Evolutionary conservation across 2,113 vertebrate species (phyloP).

Genomic region (Paradoxurus hermaphroditus): DNA sequence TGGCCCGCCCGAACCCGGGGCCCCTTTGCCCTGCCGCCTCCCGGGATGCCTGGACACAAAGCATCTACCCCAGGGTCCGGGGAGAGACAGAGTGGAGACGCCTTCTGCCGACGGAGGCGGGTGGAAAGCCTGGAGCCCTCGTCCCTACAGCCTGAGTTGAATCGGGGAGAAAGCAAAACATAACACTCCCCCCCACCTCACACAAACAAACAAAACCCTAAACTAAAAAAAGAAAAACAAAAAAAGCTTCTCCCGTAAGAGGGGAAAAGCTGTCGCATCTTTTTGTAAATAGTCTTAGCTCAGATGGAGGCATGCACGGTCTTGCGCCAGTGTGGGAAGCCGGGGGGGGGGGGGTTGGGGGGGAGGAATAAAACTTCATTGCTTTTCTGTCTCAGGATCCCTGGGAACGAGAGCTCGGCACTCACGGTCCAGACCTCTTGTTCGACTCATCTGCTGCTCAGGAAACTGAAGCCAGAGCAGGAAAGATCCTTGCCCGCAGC

Average conservation of each 20-base stretch:
- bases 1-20: background rate
- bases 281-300: background rate
- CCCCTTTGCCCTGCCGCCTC: background rate
- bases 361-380: background rate
- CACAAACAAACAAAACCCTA: background rate
- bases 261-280: background rate
- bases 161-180: slow-evolving; percentile 27
- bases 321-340: no score
- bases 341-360: background rate
- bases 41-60: slow-evolving; percentile 29
- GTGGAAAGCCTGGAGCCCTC: background rate
- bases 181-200: background rate
- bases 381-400: background rate
- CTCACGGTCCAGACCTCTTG: background rate
- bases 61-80: background rate
- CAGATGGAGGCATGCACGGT: background rate
- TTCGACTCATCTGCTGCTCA: background rate
- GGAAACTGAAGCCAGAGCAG: background rate
- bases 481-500: fast-evolving
- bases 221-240: background rate
- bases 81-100: background rate
- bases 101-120: background rate
- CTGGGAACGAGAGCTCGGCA: background rate
- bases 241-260: background rate
- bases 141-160: slow-evolving; percentile 37